Base-by-base conservation (phyloP, 2,797 vertebrate species). In the Darevskia mixta region DNA sequence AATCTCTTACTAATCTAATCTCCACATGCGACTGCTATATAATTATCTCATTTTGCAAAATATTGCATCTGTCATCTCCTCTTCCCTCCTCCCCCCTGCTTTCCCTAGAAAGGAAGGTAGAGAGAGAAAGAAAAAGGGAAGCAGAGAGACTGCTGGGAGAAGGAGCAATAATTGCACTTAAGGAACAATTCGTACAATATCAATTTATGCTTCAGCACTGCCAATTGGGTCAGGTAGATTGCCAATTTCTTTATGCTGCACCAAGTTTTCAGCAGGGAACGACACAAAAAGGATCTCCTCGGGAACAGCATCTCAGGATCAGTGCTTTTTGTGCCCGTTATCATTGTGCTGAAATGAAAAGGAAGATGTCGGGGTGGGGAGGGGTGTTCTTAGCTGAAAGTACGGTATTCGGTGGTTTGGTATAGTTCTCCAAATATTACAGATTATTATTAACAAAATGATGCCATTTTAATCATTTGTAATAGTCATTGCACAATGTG, bases 41-140 rank as follows among this genome's bases (percentile, higher is more conserved):
- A 96, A 97, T 97, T 95, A 96, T 95, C 94, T 97, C 94, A 95
- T 96, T 97, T 95, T 90, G 89, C 94, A 96, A 95, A 96, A 96
- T 96, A 94, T 91, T 95, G 93, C 93, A 93, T 96, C 94, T 97
- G 95, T 96, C 95, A 94, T 87, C 92, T 87, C 89, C 87, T 45
- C 84, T 25, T 43, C 75, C 20, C 4, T 45, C 45, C 38, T 49
- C 88, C 75, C 29, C 67, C 83, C 73, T 8, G 72, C 82, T 83
- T 88, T 88, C 90, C 87, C 69, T 81, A 76, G 83, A 95, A 95
- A 85, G 87, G 90, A 92, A 83, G 86, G 90, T 93, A 91, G 88
- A 75, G 92, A 89, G 67, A 85, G 85, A 87, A 84, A 87, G 87
- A 85, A 38, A 89, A 86, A 49, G 79, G 76, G 78, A 83, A 90